Percentiles rank a stretch among this genome's conserved stretches.
Evolutionary conservation across 2,888 invertebrate genomes (phyloP).

Genomic region (Ditula angustiorana): DNA sequence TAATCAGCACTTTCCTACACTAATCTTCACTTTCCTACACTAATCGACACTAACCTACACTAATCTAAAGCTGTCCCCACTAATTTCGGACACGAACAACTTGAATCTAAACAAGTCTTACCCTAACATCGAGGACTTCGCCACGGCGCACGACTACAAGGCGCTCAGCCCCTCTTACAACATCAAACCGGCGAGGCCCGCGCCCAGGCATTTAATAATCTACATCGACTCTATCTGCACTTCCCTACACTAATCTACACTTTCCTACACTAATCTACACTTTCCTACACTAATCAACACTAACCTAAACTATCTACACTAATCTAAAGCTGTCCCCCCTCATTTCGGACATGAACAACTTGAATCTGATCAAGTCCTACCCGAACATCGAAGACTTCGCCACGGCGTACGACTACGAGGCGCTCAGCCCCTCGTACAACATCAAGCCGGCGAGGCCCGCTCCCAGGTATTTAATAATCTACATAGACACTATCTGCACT

Average conservation of each 20-base stretch:
- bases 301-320: too few relatives aligned
- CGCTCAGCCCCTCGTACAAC: conserved; percentile 86
- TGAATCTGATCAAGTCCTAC: conserved; percentile 81
- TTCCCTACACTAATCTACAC: too few relatives aligned
- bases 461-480: too few relatives aligned
- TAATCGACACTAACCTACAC: too few relatives aligned
- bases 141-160: conserved; percentile 90
- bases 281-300: too few relatives aligned
- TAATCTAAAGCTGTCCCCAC: conserved; percentile 84
- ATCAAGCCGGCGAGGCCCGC: conserved; percentile 81
- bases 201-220: too few relatives aligned
- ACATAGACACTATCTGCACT: too few relatives aligned
- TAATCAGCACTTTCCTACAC: too few relatives aligned
- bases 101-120: conserved; percentile 82
- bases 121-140: conserved; percentile 76
- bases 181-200: conserved; percentile 79
- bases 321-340: conserved; percentile 86
- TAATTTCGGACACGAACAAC: conserved; percentile 81
- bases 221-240: too few relatives aligned
- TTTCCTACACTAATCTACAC: too few relatives aligned
- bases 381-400: conserved; percentile 77
- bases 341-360: conserved; percentile 79
- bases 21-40: too few relatives aligned
- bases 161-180: conserved; percentile 87
- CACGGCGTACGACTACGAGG: conserved; percentile 90